Evolutionary conservation across 2,797 vertebrate species (phyloP).

Genomic region (Acipenser oxyrinchus): DNA sequence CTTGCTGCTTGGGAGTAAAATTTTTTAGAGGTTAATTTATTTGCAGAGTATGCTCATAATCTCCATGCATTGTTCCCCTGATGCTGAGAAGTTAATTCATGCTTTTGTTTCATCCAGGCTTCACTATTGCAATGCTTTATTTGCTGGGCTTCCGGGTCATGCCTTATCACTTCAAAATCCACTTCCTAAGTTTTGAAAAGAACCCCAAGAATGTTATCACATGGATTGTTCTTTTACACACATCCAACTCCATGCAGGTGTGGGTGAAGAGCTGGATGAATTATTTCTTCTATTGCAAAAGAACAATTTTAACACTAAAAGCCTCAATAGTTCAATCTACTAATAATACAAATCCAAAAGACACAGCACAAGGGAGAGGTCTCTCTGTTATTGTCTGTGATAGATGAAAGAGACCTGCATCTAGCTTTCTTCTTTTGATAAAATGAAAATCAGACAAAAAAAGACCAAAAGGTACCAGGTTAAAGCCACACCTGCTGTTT

Average conservation of each 20-base stretch:
- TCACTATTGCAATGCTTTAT: too few relatives aligned
- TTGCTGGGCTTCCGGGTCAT: too few relatives aligned
- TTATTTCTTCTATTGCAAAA: constrained; percentile 15
- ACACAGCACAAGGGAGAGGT: constrained; percentile 36
- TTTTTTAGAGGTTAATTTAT: constrained; percentile 5
- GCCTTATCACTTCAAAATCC: too few relatives aligned
- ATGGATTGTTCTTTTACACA: too few relatives aligned
- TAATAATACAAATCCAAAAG: constrained; percentile 40
- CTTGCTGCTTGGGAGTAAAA: constrained; percentile 1
- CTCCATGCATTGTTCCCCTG: constrained; percentile 5
- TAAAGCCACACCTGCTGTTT: constrained; percentile 74
- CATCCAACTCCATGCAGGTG: too few relatives aligned
- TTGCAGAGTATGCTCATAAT: constrained; percentile 12
- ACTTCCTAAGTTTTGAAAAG: too few relatives aligned
- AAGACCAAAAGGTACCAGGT: constrained; percentile 47
- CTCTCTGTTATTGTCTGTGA: constrained; percentile 29
- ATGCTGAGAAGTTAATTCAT: neutral
- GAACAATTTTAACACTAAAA: constrained; percentile 39
- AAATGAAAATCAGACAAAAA: constrained; percentile 66
- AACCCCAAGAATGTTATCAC: too few relatives aligned
- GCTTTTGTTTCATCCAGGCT: too few relatives aligned
- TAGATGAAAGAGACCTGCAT: constrained; percentile 59
- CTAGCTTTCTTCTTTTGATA: constrained; percentile 61
- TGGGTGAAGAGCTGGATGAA: too few relatives aligned
- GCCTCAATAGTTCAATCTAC: constrained; percentile 38